Base-by-base conservation (phyloP, 2,113 vertebrate species). In the Helogale parvula region DNA sequence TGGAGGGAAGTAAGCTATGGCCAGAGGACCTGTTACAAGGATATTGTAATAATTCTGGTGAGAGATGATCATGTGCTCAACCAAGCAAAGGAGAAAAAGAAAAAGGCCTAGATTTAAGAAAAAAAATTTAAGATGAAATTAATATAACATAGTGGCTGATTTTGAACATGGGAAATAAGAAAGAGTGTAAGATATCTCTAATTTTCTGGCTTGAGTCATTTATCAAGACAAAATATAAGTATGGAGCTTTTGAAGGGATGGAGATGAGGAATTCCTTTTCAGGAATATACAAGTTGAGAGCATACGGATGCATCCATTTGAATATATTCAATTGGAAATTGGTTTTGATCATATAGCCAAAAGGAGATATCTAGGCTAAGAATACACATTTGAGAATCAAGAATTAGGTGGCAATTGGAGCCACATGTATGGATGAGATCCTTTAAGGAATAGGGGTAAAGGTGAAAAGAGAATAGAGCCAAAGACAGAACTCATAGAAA, bases 91-190 rank as follows among this genome's bases (percentile, higher is more conserved):
- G n/a, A 52, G 3, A 87, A n/a, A 74, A 89, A 97, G 63, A 95
- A 10, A 95, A 95, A 80, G 5, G 16, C 45, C 15, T 33, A 69
- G 23, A 79, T 79, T 77, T 69, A 79, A 74, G 47, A 91, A 77
- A 52, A 52, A 4, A 45, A 12, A 7, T 68, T 92, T 71, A 65
- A 97, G 65, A 27, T 45, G 31, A 79, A 85, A 90, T 79, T 41
- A 79, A 21, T 14, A 84, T 72, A 93, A 85, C 23, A 66, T 71
- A 77, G 38, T 89, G 27, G 72, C 35, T 80, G n/a, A 14, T 85
- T 80, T 84, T 93, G n/a, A 85, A 85, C 47, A 80, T 57, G 25
- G 21, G 31, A 76, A 94, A 72, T 93, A 79, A 71, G 83, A 54
- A 69, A 90, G 60, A 71, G 13, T 23, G 4, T 65, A 88, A 17